Evolutionary conservation across 1,140 invertebrate genomes (phyloP), one percentile per base, ranked within the genome.

Genomic region (Antheraea pernyi): DNA sequence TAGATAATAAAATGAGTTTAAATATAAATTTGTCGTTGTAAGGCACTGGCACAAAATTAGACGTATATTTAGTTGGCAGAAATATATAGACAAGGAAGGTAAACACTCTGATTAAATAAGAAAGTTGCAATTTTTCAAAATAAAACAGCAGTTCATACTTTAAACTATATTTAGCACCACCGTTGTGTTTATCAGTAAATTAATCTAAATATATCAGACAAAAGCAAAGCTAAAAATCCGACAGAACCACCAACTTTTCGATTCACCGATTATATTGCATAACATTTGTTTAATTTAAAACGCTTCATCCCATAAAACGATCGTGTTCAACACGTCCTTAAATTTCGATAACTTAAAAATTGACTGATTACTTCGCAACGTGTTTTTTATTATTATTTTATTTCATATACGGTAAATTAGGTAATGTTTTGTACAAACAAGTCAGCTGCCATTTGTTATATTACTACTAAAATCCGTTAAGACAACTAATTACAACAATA

Each of bases 291-390:
- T 2, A 53, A 53, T 0, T 16, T 13, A 53, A 53, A 36, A n/a
- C n/a, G 22, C 37, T 37, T 22, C 71, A 59, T 69, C 58, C 61
- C 68, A n/a, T 13, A 48, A 16, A 30, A 30, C 59, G 65, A 65
- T 70, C 70, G 74, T 76, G 74, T 59, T 58, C 46, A 46, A 58
- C 65, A 65, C 68, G 71, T 76, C 71, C 74, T 76, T 73, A 68
- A 39, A 68, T 70, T 68, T 70, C 66, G 71, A 70, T 74, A 74
- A 74, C 63, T 62, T 65, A 58, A 68, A 65, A 53, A 62, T 70
- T 74, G 66, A 74, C 68, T 74, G 72, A 74, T 70, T 67, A 59
- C 59, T 37, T 30, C 1, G 65, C 36, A 59, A 30, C 30, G 37
- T 19, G 59, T 37, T 37, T 59, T 6, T 67, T 39, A 48, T 59